Percentiles rank a stretch among this genome's conserved stretches.
These are phyloP conservation scores for Biston betularia DNA, from an alignment of 2,888 invertebrate species.

Conservation along the genomic window DNA sequence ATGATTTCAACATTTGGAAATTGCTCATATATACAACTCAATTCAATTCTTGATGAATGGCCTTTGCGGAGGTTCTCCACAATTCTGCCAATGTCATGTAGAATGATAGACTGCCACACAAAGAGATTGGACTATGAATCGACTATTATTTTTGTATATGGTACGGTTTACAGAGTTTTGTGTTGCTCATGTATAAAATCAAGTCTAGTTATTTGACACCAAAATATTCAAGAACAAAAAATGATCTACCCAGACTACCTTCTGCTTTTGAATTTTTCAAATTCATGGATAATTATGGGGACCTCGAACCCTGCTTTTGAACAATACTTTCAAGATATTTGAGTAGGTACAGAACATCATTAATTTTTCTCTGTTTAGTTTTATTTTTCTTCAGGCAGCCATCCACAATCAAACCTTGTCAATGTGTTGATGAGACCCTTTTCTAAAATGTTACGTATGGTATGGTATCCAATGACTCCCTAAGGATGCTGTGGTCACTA, in stretches of 20 bases:
- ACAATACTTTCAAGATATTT: constrained; percentile 27
- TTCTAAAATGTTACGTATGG: constrained; percentile 3
- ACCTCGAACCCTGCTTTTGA: neutral
- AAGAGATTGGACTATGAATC: too few relatives aligned
- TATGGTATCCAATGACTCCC: constrained; percentile 12
- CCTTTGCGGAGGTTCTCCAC: too few relatives aligned
- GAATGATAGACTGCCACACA: too few relatives aligned
- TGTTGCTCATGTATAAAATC: too few relatives aligned
- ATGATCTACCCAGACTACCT: too few relatives aligned
- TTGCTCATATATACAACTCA: too few relatives aligned
- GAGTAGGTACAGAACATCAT: constrained; percentile 37
- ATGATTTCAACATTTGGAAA: too few relatives aligned
- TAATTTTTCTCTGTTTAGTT: constrained; percentile 28
- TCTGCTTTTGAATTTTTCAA: constrained; percentile 2
- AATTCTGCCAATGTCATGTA: too few relatives aligned
- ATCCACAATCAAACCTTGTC: neutral
- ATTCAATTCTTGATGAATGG: too few relatives aligned
- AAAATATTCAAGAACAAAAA: neutral
- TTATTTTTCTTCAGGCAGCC: constrained; percentile 25
- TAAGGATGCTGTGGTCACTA: too few relatives aligned
- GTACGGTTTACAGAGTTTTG: too few relatives aligned
- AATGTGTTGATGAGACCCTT: neutral
- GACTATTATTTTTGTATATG: too few relatives aligned
- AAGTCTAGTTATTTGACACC: neutral
- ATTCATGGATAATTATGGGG: neutral